Evolutionary conservation across 2,888 invertebrate genomes (phyloP).

Genomic region (Standfussiana lucernea): DNA sequence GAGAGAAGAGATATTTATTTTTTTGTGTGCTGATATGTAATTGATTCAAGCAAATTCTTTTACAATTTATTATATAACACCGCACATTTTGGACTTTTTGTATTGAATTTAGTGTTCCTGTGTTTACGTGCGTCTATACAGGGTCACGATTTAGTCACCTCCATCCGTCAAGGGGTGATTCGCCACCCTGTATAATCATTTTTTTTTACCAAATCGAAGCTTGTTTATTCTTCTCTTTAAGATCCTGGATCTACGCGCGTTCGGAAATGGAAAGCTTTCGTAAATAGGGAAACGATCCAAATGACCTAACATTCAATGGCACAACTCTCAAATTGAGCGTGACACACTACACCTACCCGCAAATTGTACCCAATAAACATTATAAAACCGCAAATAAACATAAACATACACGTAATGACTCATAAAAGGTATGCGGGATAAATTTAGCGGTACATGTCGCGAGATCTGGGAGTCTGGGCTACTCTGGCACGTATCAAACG

Average conservation of each 20-base stretch:
- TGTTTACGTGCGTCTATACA: not conserved
- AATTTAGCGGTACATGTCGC: conserved; percentile 58
- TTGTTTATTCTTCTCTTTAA: not conserved
- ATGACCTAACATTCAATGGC: not conserved
- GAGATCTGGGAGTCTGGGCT: conserved; percentile 24
- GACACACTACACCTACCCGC: conserved; percentile 28
- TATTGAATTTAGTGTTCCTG: not conserved
- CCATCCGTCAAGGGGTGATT: not conserved
- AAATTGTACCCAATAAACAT: conserved; percentile 64
- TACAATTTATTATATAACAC: not conserved
- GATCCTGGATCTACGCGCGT: not conserved
- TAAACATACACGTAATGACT: conserved; percentile 62
- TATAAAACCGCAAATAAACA: conserved; percentile 57
- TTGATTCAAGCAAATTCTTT: not conserved
- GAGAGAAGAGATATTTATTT: not conserved
- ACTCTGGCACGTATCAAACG: conserved; percentile 51
- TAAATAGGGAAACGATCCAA: not conserved
- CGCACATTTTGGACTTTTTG: not conserved
- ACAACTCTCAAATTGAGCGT: conserved; percentile 22
- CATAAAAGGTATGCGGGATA: conserved; percentile 69
- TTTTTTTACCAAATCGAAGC: not conserved
- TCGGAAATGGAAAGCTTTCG: not conserved
- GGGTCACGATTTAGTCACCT: not conserved
- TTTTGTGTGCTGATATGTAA: not conserved
- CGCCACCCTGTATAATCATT: not conserved